phyloP scores from a whole-genome alignment of 2,113 vertebrate genomes.

The Odocoileus hemionus region DNA sequence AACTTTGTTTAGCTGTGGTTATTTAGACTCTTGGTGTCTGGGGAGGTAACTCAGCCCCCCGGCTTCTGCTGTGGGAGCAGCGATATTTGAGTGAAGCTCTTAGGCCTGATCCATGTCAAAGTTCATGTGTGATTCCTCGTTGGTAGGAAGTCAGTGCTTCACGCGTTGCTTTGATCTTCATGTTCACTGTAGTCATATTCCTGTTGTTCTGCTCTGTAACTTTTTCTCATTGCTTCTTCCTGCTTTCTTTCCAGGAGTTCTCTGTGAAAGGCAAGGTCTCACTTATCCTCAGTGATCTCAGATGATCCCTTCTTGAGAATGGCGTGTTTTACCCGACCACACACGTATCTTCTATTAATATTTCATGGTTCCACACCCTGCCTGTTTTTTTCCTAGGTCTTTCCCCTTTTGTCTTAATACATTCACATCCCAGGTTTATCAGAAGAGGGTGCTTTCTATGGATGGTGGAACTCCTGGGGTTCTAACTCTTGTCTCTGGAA shows the following conservation, averaged over 20 bases:
- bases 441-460: background rate
- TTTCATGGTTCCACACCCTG: background rate
- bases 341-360: background rate
- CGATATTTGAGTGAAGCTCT: background rate
- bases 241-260: background rate
- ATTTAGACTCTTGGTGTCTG: background rate
- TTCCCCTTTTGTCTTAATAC: background rate
- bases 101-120: background rate
- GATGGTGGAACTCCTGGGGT: background rate
- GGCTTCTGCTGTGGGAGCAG: background rate
- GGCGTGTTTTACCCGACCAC: background rate
- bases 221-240: background rate
- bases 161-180: background rate
- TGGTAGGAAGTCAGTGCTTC: background rate
- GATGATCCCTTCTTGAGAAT: background rate
- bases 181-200: background rate
- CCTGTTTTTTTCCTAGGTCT: background rate
- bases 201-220: background rate
- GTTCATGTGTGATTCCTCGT: fast-evolving
- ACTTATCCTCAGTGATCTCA: background rate
- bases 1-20: background rate
- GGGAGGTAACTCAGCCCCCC: background rate
- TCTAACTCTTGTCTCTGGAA: background rate
- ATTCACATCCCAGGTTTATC: background rate
- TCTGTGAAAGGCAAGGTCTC: background rate